Evolutionary conservation across 37 sponge, comb jelly and placozoan genomes (phyloP), one percentile per base, ranked within the genome.

Genomic region (Beroe forskalii): DNA sequence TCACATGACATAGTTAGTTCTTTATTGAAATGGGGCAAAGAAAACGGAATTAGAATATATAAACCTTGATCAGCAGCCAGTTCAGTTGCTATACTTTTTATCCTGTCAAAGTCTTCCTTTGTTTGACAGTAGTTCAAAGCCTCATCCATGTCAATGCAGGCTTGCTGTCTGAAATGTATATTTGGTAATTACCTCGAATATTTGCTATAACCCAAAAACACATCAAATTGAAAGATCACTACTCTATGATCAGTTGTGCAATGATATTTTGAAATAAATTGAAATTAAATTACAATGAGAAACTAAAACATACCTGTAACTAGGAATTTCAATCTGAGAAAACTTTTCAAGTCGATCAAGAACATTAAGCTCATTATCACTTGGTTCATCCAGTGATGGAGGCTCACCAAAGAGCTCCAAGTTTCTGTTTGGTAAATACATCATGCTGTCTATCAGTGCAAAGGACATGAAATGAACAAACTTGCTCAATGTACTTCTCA

Each of bases 221-320:
- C n/a, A n/a, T n/a, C n/a, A n/a, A n/a, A n/a, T n/a, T n/a, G n/a
- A n/a, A n/a, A n/a, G n/a, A n/a, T n/a, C n/a, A n/a, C n/a, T n/a
- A n/a, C n/a, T n/a, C n/a, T n/a, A n/a, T n/a, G n/a, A n/a, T n/a
- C n/a, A n/a, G n/a, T n/a, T n/a, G n/a, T n/a, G n/a, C n/a, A n/a
- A n/a, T n/a, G n/a, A n/a, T n/a, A n/a, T n/a, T n/a, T n/a, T n/a
- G n/a, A n/a, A n/a, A n/a, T n/a, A n/a, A n/a, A n/a, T n/a, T n/a
- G n/a, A n/a, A n/a, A n/a, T n/a, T n/a, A n/a, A n/a, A n/a, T n/a
- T n/a, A n/a, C n/a, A n/a, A n/a, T n/a, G n/a, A n/a, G n/a, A n/a
- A n/a, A n/a, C n/a, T n/a, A n/a, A n/a, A n/a, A 80, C 28, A 14
- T 30, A 80, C 86, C 86, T 80, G 86, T 80, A 80, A 80, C 86